A percentile compares a stretch with the other conserved stretches of the same genome.
Conservation (phyloP, 1,140 invertebrate species). For the Drosophila kurseongensis region DNA sequence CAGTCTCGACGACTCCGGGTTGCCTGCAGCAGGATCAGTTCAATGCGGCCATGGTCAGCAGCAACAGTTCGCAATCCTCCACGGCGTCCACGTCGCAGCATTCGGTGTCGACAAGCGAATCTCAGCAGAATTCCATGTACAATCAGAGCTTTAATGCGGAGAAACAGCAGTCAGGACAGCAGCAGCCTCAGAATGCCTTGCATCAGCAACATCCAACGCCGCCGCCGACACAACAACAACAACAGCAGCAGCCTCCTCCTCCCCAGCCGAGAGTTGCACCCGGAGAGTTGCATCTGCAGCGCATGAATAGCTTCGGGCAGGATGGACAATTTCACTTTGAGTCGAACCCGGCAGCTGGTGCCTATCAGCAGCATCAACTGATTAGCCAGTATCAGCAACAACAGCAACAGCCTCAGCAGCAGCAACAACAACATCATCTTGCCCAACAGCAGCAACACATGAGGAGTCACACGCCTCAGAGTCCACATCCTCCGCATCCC, state of each 20-base stretch:
- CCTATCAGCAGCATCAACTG: constrained; percentile 77
- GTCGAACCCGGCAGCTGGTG: constrained; percentile 46
- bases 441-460: constrained; percentile 66
- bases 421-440: constrained; percentile 53
- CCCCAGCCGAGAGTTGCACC: constrained; percentile 54
- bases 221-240: constrained; percentile 55
- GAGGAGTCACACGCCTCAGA: constrained; percentile 80
- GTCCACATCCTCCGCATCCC: constrained; percentile 65
- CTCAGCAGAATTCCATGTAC: constrained; percentile 84
- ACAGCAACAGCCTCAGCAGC: constrained; percentile 40
- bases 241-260: constrained; percentile 39
- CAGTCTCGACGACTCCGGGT: constrained; percentile 76
- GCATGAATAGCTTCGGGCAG: constrained; percentile 76
- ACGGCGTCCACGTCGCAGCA: constrained; percentile 81
- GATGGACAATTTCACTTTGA: constrained; percentile 82
- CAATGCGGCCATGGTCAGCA: constrained; percentile 79
- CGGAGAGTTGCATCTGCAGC: constrained; percentile 62
- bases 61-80: constrained; percentile 81
- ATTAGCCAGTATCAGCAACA: constrained; percentile 78
- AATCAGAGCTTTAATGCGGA: constrained; percentile 82
- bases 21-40: constrained; percentile 78
- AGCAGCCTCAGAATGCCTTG: constrained; percentile 58
- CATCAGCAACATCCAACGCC: constrained; percentile 74
- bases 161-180: constrained; percentile 62
- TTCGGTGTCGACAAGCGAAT: constrained; percentile 80